Evolutionary conservation across 2,113 vertebrate species (phyloP), one percentile per base, ranked within the genome.

Genomic region (Pogonocichla stellata): DNA sequence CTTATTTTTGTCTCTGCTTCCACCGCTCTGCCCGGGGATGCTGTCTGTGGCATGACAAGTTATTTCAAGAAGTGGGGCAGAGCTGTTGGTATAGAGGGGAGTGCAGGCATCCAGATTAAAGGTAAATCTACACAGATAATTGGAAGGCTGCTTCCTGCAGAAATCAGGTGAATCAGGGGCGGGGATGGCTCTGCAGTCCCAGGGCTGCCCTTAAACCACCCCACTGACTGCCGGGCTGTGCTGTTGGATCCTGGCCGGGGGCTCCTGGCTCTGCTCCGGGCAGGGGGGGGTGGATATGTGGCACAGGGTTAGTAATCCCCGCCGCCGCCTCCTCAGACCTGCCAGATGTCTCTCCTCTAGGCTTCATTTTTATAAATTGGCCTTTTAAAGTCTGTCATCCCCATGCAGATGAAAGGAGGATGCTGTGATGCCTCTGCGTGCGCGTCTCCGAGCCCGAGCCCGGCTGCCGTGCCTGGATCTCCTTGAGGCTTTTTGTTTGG

Each of bases 11-110:
- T 89, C 86, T 84, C 31, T 0, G 4, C 45, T 85, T 60, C 31
- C 69, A 65, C 48, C 1, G 19, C 90, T 65, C 88, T 86, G 92
- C 90, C 90, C n/a, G 8, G 90, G 75, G 92, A 91, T 85, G 96
- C 92, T 94, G 93, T 91, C 93, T 79, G 78, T 77, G 94, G 71
- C 90, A 78, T 51, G 88, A 80, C n/a, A 61, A 93, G 96, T 93
- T 94, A 94, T 94, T 94, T 90, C 43, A 11, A 93, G 94, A 95
- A 96, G 88, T 95, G 92, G 96, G 94, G 92, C 95, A 95, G 64
- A 12, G 86, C 92, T 83, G 95, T 77, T 62, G 67, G 72, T 47
- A 33, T 60, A 81, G 79, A 45, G 93, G 92, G 95, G 92, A 92
- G 85, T 9, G 7, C 66, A 92, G 90, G 54, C 88, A 69, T 75